Base-by-base conservation (phyloP, 2,113 vertebrate genomes). In the Pontoporia blainvillei region DNA sequence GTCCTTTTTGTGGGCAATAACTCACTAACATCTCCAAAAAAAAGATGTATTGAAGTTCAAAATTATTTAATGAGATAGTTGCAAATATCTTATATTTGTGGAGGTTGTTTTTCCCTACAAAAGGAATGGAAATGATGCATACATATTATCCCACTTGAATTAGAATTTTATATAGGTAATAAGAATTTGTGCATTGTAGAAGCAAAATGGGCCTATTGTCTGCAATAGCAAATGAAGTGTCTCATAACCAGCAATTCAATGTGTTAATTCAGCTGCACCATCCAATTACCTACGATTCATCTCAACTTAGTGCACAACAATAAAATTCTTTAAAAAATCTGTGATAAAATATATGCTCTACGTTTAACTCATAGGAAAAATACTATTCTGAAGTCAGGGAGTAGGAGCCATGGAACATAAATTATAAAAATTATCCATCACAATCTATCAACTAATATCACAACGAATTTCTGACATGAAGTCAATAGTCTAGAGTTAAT, bases 251-350 rank as follows among this genome's bases (percentile, higher is more conserved):
- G 90, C 86, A 95, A 98, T 97, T 97, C 89, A 98, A 89, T 81
- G 91, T 96, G 95, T 84, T 96, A 97, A 97, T 95, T 96, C 94
- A 96, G 73, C 95, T 96, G 96, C 84, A 97, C 93, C 95, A 96
- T 95, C 96, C 96, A 97, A 97, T 97, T 97, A 97, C 96, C 93
- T 95, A 97, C 39, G 0, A 97, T 97, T 97, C 95, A 97, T 96
- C 95, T 95, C 96, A 96, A 97, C 69, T 76, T 97, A 96, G 73
- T 91, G 61, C 59, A 94, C 69, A 96, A 97, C 54, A 96, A 97
- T 92, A 90, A 95, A 87, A 95, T 34, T 90, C 54, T 95, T 89
- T 79, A 1, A 46, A 97, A 97, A 95, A 91, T 61, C 86, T 95
- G 73, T 90, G 79, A 86, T 44, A 89, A 97, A 91, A 84, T 81